Evolutionary conservation across 2,888 invertebrate genomes (phyloP), one percentile per base, ranked within the genome.

Genomic region (Limnephilus marmoratus): DNA sequence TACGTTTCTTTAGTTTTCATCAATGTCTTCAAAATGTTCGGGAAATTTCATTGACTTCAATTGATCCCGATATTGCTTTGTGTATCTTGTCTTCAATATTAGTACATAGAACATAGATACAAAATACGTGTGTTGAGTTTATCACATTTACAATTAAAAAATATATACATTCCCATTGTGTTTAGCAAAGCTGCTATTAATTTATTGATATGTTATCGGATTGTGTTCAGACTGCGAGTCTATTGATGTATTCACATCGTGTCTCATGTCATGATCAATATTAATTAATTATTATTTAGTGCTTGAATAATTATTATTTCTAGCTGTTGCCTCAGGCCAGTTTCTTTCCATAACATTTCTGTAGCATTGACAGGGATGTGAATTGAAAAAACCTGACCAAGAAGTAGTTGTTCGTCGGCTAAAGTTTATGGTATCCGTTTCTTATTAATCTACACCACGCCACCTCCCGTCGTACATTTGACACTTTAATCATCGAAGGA

Each of bases 401-500:
- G 18, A 68, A 37, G 45, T 45, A 68, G 68, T 68, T 68, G 68
- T n/a, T 68, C 68, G 68, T 68, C 68, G 5, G 68, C 24, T 68
- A 68, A 7, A 68, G 7, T 68, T 68, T 24, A 68, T 68, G 9
- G 68, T 68, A 68, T 68, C 68, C 68, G 68, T 68, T 68, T 68
- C 68, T 68, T 68, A 68, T 68, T 68, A 68, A 24, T 68, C 68
- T 68, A n/a, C 68, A 68, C 68, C 68, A 68, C 83, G 24, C 83
- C 34, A 83, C 83, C 37, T 83, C 83, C 83, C 24, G 83, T n/a
- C 34, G 34, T 34, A 83, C 83, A 83, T 83, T 83, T 37, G 37
- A 83, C 83, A 83, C 83, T 41, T 37, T 83, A 24, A 83, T 37
- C 83, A 34, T 83, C 83, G 37, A 15, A 83, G 83, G 24, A 34